Conservation (phyloP, 1,140 invertebrate species). For the Linepithema humile region DNA sequence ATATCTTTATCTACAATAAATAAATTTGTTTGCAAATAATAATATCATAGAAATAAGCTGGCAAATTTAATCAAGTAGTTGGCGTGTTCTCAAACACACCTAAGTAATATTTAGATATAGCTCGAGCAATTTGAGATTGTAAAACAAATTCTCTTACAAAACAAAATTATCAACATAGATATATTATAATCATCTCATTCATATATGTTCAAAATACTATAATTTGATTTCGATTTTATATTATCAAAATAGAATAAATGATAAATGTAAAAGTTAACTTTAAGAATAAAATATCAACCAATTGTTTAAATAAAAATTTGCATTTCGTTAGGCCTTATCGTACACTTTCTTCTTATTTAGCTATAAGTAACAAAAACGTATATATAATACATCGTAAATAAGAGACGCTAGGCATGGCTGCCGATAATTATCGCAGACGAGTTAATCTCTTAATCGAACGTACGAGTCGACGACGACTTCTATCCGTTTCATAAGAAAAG, state of each 20-base stretch:
- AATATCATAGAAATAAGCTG: background rate
- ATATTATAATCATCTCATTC: background rate
- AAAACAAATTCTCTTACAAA: slow-evolving; percentile 24
- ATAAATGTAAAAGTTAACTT: background rate
- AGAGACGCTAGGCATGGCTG: slow-evolving; percentile 4
- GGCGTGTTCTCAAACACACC: slow-evolving; percentile 29
- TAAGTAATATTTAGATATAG: slow-evolving; percentile 18
- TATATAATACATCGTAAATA: background rate
- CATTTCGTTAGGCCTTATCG: too few species aligned
- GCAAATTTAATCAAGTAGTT: slow-evolving; percentile 18
- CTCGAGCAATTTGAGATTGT: slow-evolving; percentile 10
- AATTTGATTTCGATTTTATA: background rate
- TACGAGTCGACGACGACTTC: slow-evolving; percentile 53
- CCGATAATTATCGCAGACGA: slow-evolving; percentile 56
- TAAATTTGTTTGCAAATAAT: background rate
- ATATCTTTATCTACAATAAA: background rate
- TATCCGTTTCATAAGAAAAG: slow-evolving; percentile 64
- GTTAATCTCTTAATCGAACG: slow-evolving; percentile 79
- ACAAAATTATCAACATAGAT: background rate
- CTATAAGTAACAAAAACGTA: too few species aligned
- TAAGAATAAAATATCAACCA: too few species aligned
- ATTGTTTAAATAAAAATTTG: too few species aligned
- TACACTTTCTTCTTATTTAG: too few species aligned
- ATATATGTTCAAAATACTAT: background rate
- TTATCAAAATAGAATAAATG: background rate